phyloP scores from a whole-genome alignment of 2,888 invertebrate genomes.

The Drosophila sordidapex region DNA sequence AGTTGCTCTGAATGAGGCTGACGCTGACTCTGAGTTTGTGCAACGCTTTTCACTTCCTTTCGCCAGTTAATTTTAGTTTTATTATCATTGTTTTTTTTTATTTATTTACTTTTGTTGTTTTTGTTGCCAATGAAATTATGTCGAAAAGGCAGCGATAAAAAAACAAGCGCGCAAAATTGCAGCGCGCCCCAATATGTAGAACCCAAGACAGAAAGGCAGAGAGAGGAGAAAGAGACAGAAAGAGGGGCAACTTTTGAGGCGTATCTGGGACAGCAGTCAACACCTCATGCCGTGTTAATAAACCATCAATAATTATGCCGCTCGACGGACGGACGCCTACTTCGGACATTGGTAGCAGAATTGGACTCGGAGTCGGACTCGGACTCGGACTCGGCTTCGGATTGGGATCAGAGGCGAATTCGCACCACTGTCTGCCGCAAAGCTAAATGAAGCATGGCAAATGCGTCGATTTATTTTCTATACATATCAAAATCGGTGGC shows the following conservation, averaged over 20 bases:
- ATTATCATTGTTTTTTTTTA: conserved; percentile 37
- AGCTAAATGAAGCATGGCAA: conserved; percentile 63
- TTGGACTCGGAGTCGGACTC: conserved; percentile 9
- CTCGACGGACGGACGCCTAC: conserved; percentile 10
- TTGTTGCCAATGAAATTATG: conserved; percentile 52
- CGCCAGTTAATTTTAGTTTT: conserved; percentile 62
- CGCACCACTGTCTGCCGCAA: conserved; percentile 5
- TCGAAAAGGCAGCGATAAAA: conserved; percentile 30
- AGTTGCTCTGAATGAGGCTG: conserved; percentile 1
- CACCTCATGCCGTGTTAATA: conserved; percentile 80
- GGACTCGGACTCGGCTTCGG: conserved; percentile 11
- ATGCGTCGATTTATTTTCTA: conserved; percentile 66
- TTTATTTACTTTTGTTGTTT: background rate
- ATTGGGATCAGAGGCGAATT: background rate
- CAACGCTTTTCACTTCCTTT: conserved; percentile 73
- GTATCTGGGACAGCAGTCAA: conserved; percentile 48
- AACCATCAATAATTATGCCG: conserved; percentile 72
- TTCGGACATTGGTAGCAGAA: conserved; percentile 5
- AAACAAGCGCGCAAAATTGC: conserved; percentile 51
- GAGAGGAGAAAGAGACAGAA: background rate
- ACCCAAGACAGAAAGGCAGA: background rate
- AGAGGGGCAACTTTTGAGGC: conserved; percentile 2
- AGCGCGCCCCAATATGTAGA: conserved; percentile 16
- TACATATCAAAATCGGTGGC: conserved; percentile 27
- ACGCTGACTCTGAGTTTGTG: conserved; percentile 11